Conservation (phyloP, 1,140 invertebrate species). For the Drosophila pruinosa region DNA sequence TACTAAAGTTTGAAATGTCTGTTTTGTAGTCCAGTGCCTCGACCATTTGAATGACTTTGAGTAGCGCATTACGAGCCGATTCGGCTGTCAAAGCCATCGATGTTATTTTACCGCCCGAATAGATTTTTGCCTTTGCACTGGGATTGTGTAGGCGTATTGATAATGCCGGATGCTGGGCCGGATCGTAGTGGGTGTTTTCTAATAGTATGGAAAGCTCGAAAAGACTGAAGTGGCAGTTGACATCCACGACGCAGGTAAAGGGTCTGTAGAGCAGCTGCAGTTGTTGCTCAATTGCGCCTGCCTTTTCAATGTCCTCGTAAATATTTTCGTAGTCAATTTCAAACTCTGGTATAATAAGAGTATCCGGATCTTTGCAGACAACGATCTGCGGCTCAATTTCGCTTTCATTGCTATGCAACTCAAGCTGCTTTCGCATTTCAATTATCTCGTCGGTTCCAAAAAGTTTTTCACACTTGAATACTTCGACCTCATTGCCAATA, state of each 20-base stretch:
- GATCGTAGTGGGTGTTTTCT: constrained; percentile 47
- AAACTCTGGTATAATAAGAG: constrained; percentile 1
- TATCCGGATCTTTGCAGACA: background rate
- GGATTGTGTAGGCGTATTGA: constrained; percentile 17
- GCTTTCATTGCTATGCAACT: background rate
- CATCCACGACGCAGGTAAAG: constrained; percentile 49
- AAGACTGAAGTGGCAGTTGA: constrained; percentile 46
- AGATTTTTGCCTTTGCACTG: constrained; percentile 39
- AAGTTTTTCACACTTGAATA: background rate
- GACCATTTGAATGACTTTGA: constrained; percentile 44
- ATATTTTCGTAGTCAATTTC: constrained; percentile 52
- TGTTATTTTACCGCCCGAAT: constrained; percentile 37
- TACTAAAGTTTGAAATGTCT: constrained; percentile 37
- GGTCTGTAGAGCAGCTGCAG: constrained; percentile 54
- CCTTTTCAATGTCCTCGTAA: constrained; percentile 38
- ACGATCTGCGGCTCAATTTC: background rate
- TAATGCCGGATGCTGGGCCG: constrained; percentile 43
- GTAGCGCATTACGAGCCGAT: constrained; percentile 25
- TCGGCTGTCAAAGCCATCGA: constrained; percentile 31
- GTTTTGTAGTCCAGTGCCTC: constrained; percentile 48
- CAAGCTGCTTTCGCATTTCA: background rate
- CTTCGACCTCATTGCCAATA: background rate
- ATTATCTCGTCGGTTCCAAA: constrained; percentile 9
- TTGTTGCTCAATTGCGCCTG: constrained; percentile 37
- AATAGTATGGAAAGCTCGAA: constrained; percentile 50